phyloP scores from a whole-genome alignment of 2,888 invertebrate species.

The Watsonalla binaria region DNA sequence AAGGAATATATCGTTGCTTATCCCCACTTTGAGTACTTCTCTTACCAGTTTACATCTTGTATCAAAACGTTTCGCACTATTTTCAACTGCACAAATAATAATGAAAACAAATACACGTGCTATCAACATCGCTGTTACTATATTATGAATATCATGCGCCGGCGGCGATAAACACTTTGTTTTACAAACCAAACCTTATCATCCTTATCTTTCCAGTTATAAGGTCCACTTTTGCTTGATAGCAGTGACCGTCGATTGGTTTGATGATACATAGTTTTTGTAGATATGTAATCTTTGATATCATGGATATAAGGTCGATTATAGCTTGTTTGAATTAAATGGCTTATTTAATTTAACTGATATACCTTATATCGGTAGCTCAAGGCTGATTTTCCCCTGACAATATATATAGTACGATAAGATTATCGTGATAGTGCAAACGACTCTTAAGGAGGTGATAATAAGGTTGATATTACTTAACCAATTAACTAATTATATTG shows the following conservation, averaged over 20 bases:
- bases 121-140: slow-evolving; percentile 37
- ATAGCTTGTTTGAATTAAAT: not conserved
- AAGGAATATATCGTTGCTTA: slow-evolving; percentile 50
- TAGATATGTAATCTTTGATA: not conserved
- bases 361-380: no score
- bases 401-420: no score
- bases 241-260: not conserved
- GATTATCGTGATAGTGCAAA: no score
- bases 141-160: slow-evolving; percentile 20
- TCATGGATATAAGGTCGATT: not conserved
- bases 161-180: slow-evolving; percentile 4
- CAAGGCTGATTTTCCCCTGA: no score
- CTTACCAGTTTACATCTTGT: slow-evolving; percentile 59
- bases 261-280: not conserved
- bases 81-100: slow-evolving; percentile 17
- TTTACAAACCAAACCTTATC: not conserved
- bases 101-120: slow-evolving; percentile 37
- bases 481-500: no score
- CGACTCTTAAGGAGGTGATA: not conserved
- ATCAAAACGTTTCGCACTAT: slow-evolving; percentile 42
- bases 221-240: slow-evolving; percentile 6
- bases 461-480: not conserved
- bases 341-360: no score
- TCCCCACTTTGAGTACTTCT: slow-evolving; percentile 47
- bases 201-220: not conserved